Evolutionary conservation across 1,140 invertebrate genomes (phyloP).

Genomic region (Contarinia nasturtii): DNA sequence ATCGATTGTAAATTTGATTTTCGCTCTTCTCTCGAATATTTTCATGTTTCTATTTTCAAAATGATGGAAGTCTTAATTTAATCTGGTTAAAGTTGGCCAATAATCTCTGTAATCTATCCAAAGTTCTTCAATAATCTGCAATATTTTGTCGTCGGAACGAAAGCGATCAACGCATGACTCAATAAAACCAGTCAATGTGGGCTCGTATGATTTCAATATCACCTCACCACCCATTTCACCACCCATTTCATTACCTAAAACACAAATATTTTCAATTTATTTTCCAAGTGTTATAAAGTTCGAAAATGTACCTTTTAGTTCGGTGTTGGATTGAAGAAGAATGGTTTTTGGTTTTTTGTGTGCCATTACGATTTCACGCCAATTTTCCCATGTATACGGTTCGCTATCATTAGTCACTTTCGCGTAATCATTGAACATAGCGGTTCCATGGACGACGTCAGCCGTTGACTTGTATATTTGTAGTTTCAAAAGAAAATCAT

Average conservation of each 20-base stretch:
- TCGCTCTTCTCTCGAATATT: no score
- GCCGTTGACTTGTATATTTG: constrained; percentile 77
- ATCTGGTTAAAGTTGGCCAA: not conserved
- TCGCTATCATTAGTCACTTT: constrained; percentile 39
- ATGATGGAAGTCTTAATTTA: no score
- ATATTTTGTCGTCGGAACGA: constrained; percentile 24
- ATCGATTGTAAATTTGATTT: no score
- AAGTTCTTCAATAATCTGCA: constrained; percentile 33
- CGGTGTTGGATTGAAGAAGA: constrained; percentile 75
- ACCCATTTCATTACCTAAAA: no score
- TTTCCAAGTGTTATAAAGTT: no score
- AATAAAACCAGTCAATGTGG: constrained; percentile 54
- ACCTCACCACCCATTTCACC: constrained; percentile 25
- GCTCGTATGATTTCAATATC: constrained; percentile 48
- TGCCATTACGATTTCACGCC: constrained; percentile 70
- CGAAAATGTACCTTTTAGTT: constrained; percentile 2
- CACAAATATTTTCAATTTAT: no score
- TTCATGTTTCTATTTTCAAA: no score
- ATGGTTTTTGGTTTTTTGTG: constrained; percentile 82
- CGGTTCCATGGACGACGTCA: constrained; percentile 43
- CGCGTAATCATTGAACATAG: constrained; percentile 63
- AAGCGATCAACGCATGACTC: constrained; percentile 68
- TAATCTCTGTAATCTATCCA: constrained; percentile 23
- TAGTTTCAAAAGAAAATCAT: constrained; percentile 46
- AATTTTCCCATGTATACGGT: constrained; percentile 46